Percentiles rank a stretch among this genome's conserved stretches.
Evolutionary conservation across 2,888 invertebrate genomes (phyloP).

Genomic region (Nemoura dubitans): DNA sequence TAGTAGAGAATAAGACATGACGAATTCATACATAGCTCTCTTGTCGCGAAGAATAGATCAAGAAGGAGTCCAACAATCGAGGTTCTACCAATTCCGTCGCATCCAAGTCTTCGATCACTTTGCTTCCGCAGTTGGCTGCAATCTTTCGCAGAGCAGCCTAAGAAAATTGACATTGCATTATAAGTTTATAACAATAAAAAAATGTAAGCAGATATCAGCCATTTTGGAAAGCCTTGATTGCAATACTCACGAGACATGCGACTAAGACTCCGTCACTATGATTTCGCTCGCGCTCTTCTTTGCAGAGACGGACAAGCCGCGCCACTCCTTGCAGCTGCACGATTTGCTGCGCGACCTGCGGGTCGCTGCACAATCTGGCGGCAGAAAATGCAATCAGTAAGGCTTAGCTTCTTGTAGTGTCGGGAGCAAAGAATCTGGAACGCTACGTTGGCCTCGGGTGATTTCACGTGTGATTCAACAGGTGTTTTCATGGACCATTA

Average conservation of each 20-base stretch:
- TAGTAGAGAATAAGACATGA: background rate
- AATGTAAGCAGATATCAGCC: background rate
- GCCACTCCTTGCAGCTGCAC: slow-evolving; percentile 74
- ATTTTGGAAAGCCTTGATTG: too few relatives aligned
- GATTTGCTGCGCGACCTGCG: slow-evolving; percentile 74
- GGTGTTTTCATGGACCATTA: too few relatives aligned
- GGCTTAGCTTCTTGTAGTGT: too few relatives aligned
- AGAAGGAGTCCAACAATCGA: slow-evolving; percentile 79
- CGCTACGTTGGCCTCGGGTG: too few relatives aligned
- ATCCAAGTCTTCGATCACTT: slow-evolving; percentile 66
- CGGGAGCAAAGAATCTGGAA: too few relatives aligned
- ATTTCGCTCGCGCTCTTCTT: slow-evolving; percentile 69
- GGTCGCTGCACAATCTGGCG: slow-evolving; percentile 72
- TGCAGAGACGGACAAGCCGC: slow-evolving; percentile 74
- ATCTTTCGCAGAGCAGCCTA: slow-evolving; percentile 74
- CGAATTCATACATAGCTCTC: slow-evolving; percentile 76
- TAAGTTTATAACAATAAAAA: background rate
- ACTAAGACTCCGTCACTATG: slow-evolving; percentile 74
- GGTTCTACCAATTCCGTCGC: slow-evolving; percentile 79
- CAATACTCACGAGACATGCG: slow-evolving; percentile 68
- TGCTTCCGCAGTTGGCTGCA: slow-evolving; percentile 65
- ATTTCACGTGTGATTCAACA: too few relatives aligned
- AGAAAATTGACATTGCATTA: slow-evolving; percentile 52
- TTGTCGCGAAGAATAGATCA: slow-evolving; percentile 80
- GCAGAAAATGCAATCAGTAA: background rate